These are phyloP conservation scores for Crenichthys baileyi DNA, from an alignment of 2,797 vertebrate species.

Conservation along the genomic window DNA sequence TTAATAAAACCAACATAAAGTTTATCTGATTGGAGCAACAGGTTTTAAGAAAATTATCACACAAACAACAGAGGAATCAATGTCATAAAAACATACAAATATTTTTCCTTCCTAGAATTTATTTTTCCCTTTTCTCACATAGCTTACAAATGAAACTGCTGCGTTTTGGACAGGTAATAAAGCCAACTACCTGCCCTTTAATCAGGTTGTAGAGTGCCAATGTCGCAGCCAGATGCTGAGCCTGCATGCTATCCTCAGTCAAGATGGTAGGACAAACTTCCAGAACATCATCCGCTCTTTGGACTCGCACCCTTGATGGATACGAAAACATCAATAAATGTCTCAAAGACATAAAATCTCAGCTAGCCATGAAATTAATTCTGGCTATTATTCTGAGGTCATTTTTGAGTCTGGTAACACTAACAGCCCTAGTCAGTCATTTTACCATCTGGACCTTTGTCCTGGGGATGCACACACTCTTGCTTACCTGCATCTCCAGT, in stretches of 20 bases:
- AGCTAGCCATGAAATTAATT: neutral
- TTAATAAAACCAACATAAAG: neutral
- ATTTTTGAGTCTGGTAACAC: neutral
- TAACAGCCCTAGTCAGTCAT: neutral
- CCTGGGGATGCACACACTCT: conserved; percentile 53
- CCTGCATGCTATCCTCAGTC: conserved; percentile 97
- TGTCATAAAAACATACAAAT: neutral
- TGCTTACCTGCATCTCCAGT: conserved; percentile 93
- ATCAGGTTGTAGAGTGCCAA: conserved; percentile 91
- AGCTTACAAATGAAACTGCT: neutral
- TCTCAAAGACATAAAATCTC: neutral
- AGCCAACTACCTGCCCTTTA: conserved; percentile 90
- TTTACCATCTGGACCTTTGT: neutral
- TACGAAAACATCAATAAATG: neutral
- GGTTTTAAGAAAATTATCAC: neutral
- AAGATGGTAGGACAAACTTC: conserved; percentile 91
- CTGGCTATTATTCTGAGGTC: neutral
- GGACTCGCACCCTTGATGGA: conserved; percentile 88
- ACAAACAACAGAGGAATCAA: neutral
- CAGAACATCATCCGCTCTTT: conserved; percentile 86
- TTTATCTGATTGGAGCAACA: neutral
- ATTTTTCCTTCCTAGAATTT: neutral
- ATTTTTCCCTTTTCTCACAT: neutral
- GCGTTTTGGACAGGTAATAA: neutral
- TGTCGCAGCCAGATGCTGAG: conserved; percentile 94